Conservation (phyloP, 2,113 vertebrate genomes). For the Oceanites oceanicus region DNA sequence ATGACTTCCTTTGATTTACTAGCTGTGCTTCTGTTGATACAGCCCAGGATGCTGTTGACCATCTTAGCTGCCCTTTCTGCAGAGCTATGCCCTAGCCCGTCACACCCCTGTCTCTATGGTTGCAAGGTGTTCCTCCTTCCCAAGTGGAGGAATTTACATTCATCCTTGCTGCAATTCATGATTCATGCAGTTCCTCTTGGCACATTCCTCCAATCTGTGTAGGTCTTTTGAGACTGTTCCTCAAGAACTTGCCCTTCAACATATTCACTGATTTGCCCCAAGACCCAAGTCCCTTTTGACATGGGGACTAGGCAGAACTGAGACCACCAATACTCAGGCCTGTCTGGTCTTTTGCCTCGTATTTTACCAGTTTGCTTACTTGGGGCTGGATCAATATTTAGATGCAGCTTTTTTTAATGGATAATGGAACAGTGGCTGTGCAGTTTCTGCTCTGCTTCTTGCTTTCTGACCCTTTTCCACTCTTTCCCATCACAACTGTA, state of each 20-base stretch:
- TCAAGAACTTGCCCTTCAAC: neutral
- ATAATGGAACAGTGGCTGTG: too few relatives aligned
- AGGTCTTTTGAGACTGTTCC: neutral
- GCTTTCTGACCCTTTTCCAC: neutral
- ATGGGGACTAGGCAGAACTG: neutral
- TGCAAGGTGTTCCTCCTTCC: neutral
- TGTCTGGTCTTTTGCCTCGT: neutral
- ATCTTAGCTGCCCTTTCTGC: neutral
- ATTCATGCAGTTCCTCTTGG: neutral
- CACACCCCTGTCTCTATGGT: rapidly evolving
- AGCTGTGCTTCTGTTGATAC: neutral
- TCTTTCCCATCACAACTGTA: neutral
- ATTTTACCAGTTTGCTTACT: neutral
- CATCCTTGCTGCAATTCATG: neutral
- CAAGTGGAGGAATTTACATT: neutral
- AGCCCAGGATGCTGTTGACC: neutral
- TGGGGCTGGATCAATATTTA: neutral
- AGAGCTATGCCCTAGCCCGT: neutral
- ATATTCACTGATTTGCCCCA: neutral
- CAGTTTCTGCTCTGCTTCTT: neutral
- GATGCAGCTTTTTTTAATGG: neutral
- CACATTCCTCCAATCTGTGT: neutral
- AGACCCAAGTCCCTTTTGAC: neutral
- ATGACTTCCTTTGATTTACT: neutral
- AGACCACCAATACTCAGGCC: neutral